Percentiles rank a stretch among this genome's conserved stretches.
phyloP scores from a whole-genome alignment of 2,113 vertebrate genomes.

The Toxotes chatareus region DNA sequence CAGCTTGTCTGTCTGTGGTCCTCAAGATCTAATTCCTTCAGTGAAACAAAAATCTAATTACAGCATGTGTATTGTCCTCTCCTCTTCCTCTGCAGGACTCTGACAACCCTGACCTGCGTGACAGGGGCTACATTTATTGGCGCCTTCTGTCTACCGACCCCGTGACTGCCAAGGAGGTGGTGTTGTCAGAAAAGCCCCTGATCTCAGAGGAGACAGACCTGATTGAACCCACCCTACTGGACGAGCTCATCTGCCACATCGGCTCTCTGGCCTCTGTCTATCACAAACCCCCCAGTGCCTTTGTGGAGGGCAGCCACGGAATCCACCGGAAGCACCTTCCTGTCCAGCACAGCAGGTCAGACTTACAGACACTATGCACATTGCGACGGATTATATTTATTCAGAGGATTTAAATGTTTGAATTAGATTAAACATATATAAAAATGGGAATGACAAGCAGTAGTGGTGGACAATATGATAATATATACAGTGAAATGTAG shows the following conservation, averaged over 20 bases:
- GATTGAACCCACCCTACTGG: conserved; percentile 95
- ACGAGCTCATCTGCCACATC: conserved; percentile 98
- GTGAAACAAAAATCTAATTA: background rate
- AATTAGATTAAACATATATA: no score
- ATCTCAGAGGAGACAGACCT: conserved; percentile 98
- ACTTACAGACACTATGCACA: background rate
- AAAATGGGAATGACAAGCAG: no score
- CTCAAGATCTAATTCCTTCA: background rate
- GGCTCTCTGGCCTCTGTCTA: conserved; percentile 97
- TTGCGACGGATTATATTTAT: background rate
- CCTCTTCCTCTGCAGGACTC: conserved; percentile 88
- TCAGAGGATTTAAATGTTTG: background rate
- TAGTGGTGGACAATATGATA: no score
- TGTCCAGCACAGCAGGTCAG: conserved; percentile 95
- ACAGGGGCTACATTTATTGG: conserved; percentile 99
- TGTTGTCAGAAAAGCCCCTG: conserved; percentile 95
- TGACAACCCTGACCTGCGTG: conserved; percentile 98
- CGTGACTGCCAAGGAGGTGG: conserved; percentile 97
- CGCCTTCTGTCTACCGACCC: conserved; percentile 97
- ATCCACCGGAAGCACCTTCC: conserved; percentile 98
- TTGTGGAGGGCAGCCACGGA: conserved; percentile 98
- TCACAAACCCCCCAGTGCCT: conserved; percentile 98
- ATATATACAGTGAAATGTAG: no score
- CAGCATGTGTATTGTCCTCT: background rate
- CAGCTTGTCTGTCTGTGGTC: background rate